phyloP scores from a whole-genome alignment of 2,888 invertebrate species.

The Phalangium opilio region DNA sequence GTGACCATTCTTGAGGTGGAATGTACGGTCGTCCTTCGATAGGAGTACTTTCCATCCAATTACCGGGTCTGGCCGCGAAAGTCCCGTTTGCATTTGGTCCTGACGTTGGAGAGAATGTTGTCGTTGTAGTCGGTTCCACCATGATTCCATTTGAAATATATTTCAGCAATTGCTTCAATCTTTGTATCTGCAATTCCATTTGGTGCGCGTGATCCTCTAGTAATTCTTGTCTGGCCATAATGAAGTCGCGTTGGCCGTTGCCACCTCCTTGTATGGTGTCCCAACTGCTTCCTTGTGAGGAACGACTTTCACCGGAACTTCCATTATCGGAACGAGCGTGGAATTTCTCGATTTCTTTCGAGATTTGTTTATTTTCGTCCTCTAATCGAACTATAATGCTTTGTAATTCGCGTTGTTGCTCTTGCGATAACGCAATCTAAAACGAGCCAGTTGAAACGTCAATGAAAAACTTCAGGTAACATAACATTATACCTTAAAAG shows the following conservation, averaged over 20 bases:
- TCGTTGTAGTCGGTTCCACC: too few relatives aligned
- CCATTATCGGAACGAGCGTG: background rate
- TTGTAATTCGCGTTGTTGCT: constrained; percentile 39
- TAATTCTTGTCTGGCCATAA: background rate
- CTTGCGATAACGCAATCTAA: background rate
- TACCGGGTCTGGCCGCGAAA: too few relatives aligned
- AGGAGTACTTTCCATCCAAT: too few relatives aligned
- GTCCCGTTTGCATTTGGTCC: too few relatives aligned
- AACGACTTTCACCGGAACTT: background rate
- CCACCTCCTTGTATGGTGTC: background rate
- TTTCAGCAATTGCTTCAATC: constrained; percentile 18
- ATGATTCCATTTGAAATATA: too few relatives aligned
- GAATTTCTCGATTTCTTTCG: background rate
- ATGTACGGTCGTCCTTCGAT: too few relatives aligned
- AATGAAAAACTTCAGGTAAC: too few relatives aligned
- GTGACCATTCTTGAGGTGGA: too few relatives aligned
- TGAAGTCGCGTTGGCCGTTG: background rate
- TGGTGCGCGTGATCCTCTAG: constrained; percentile 4
- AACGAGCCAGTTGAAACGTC: background rate
- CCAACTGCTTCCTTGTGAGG: background rate
- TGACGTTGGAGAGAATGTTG: too few relatives aligned
- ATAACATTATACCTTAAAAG: too few relatives aligned
- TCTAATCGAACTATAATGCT: constrained; percentile 55
- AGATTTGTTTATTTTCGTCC: constrained; percentile 30
- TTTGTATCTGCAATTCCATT: constrained; percentile 8